Percentiles rank a stretch among this genome's conserved stretches.
phyloP scores from a whole-genome alignment of 2,113 vertebrate genomes.

The Entelurus aequoreus region DNA sequence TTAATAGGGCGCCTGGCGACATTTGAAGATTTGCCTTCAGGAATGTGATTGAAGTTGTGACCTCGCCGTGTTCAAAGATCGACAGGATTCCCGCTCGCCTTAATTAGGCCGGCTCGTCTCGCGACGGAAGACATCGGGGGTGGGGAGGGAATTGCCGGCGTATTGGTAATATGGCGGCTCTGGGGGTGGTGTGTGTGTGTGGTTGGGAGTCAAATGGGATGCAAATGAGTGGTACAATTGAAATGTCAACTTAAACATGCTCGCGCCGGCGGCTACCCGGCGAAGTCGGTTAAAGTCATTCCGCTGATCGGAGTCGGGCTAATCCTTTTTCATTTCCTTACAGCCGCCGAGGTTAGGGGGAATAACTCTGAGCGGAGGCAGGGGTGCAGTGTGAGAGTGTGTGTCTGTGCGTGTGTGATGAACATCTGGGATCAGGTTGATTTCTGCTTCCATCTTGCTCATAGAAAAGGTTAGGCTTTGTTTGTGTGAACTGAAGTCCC shows the following conservation, averaged over 20 bases:
- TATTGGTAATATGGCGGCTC: slow-evolving; percentile 82
- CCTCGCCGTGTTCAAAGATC: slow-evolving; percentile 83
- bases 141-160: slow-evolving; percentile 63
- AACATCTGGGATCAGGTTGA: slow-evolving; percentile 50
- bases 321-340: slow-evolving; percentile 97
- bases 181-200: slow-evolving; percentile 59
- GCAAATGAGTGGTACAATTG: slow-evolving; percentile 97
- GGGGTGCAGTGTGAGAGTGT: background rate
- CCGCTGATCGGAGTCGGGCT: slow-evolving; percentile 91
- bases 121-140: slow-evolving; percentile 78
- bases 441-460: slow-evolving; percentile 29
- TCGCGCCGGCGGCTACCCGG: slow-evolving; percentile 80
- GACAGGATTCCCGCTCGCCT: slow-evolving; percentile 82
- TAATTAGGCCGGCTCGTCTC: slow-evolving; percentile 92
- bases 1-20: slow-evolving; percentile 85
- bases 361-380: slow-evolving; percentile 45
- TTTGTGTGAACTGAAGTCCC: background rate
- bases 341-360: slow-evolving; percentile 86
- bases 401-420: background rate
- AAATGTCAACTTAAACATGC: slow-evolving; percentile 99
- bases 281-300: slow-evolving; percentile 96
- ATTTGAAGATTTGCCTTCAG: slow-evolving; percentile 83
- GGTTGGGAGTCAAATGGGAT: slow-evolving; percentile 97
- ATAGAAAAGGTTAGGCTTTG: slow-evolving; percentile 14
- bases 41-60: slow-evolving; percentile 82